Evolutionary conservation across 2,797 vertebrate genomes (phyloP).

Genomic region (Eupleurogrammus muticus): DNA sequence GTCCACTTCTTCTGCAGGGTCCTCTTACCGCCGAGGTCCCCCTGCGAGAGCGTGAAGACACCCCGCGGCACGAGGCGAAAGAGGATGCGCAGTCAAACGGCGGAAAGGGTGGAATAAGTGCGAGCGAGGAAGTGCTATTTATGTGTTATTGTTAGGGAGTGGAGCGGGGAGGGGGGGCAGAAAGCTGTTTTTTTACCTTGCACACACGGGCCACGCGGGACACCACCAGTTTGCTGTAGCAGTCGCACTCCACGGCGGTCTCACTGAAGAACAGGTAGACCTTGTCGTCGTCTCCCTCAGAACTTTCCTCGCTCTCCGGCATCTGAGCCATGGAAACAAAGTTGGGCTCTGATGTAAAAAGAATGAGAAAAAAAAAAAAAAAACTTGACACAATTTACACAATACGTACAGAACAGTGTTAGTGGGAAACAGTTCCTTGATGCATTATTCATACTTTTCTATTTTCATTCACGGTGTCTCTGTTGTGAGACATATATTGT

Average conservation of each 20-base stretch:
- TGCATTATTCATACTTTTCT: too few relatives aligned
- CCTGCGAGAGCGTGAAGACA: conserved; percentile 61
- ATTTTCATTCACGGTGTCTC: too few relatives aligned
- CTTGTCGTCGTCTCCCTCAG: conserved; percentile 84
- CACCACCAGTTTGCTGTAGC: conserved; percentile 82
- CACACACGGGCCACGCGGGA: conserved; percentile 88
- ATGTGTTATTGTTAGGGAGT: conserved; percentile 17
- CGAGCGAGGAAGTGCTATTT: conserved; percentile 28
- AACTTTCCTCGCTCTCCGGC: conserved; percentile 73
- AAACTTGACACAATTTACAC: neutral
- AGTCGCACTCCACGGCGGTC: conserved; percentile 87
- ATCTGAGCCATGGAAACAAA: conserved; percentile 86
- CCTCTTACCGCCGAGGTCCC: conserved; percentile 80
- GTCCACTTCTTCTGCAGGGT: conserved; percentile 87
- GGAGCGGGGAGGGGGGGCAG: neutral
- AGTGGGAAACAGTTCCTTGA: too few relatives aligned
- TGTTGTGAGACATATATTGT: too few relatives aligned
- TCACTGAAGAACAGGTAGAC: conserved; percentile 91
- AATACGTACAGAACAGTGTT: too few relatives aligned
- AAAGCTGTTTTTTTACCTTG: conserved; percentile 78
- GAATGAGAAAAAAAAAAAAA: conserved; percentile 15
- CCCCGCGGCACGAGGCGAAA: neutral
- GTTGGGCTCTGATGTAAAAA: conserved; percentile 66
- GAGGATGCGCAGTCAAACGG: conserved; percentile 26
- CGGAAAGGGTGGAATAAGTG: conserved; percentile 14